phyloP scores from a whole-genome alignment of 2,797 vertebrate genomes.

The Aplochiton taeniatus region DNA sequence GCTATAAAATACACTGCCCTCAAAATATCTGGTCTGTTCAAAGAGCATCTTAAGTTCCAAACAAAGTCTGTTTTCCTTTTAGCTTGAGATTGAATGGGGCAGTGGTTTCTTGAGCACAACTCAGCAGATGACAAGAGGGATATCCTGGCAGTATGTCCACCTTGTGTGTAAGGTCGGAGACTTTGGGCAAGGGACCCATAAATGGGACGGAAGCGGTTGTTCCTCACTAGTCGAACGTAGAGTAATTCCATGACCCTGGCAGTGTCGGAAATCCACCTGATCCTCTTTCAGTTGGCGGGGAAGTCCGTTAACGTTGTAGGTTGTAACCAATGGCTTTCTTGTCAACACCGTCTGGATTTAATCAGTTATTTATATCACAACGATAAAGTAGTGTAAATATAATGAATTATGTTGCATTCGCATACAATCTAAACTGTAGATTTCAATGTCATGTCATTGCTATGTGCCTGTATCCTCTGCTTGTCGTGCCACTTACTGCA shows the following conservation, averaged over 20 bases:
- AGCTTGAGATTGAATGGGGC: background rate
- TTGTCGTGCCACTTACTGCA: background rate
- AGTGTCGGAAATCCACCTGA: too few species aligned
- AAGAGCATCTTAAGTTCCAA: background rate
- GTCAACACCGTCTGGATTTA: too few species aligned
- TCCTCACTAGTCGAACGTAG: conserved; percentile 30
- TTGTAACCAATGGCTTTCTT: too few species aligned
- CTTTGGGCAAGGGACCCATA: conserved; percentile 9
- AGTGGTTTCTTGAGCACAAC: conserved; percentile 1
- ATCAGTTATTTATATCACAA: too few species aligned
- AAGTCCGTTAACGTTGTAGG: too few species aligned
- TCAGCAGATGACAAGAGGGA: background rate
- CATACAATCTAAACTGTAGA: background rate
- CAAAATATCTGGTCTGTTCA: background rate
- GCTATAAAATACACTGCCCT: background rate
- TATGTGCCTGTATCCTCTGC: background rate
- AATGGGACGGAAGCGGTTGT: conserved; percentile 11
- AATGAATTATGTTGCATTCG: too few species aligned
- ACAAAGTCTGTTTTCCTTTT: background rate
- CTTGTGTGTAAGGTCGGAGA: background rate
- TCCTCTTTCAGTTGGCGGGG: too few species aligned
- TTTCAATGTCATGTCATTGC: background rate
- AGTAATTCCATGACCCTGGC: conserved; percentile 42
- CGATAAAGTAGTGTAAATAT: background rate
- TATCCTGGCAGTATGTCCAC: background rate